phyloP scores from a whole-genome alignment of 2,113 vertebrate species.

The Nematolebias whitei region DNA sequence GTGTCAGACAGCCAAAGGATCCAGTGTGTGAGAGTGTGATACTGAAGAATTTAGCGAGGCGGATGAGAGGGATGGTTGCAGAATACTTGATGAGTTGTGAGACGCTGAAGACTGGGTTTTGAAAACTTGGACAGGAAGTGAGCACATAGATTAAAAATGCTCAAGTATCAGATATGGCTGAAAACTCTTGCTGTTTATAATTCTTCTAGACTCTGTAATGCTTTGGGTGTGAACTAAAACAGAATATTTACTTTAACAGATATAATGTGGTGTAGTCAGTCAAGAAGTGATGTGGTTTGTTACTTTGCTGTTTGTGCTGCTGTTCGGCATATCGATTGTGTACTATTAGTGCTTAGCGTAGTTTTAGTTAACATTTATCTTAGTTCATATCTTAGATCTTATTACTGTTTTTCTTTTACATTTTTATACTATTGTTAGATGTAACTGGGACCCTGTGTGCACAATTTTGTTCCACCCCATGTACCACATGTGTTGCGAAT shows the following conservation, averaged over 20 bases:
- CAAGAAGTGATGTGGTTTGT: not conserved
- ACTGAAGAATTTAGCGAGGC: constrained; percentile 26
- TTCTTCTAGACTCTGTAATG: constrained; percentile 8
- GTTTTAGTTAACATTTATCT: no score
- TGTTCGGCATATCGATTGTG: no score
- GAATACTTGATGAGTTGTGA: constrained; percentile 52
- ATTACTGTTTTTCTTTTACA: no score
- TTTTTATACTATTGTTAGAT: no score
- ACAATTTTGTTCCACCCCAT: no score
- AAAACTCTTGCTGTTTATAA: constrained; percentile 3
- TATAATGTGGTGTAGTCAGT: not conserved
- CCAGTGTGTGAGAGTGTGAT: constrained; percentile 20
- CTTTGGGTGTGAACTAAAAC: constrained; percentile 17
- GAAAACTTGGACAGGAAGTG: constrained; percentile 19
- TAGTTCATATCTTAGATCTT: no score
- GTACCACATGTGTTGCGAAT: no score
- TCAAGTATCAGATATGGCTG: constrained; percentile 7
- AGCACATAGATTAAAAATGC: constrained; percentile 27
- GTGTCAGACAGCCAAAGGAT: constrained; percentile 26
- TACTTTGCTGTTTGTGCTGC: not conserved
- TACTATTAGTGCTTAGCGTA: no score
- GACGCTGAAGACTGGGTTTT: constrained; percentile 31
- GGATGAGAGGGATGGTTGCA: constrained; percentile 16
- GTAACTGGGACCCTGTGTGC: no score
- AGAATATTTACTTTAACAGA: not conserved